These are phyloP conservation scores for Spatula clypeata DNA, from an alignment of 2,797 vertebrate genomes.

Conservation along the genomic window DNA sequence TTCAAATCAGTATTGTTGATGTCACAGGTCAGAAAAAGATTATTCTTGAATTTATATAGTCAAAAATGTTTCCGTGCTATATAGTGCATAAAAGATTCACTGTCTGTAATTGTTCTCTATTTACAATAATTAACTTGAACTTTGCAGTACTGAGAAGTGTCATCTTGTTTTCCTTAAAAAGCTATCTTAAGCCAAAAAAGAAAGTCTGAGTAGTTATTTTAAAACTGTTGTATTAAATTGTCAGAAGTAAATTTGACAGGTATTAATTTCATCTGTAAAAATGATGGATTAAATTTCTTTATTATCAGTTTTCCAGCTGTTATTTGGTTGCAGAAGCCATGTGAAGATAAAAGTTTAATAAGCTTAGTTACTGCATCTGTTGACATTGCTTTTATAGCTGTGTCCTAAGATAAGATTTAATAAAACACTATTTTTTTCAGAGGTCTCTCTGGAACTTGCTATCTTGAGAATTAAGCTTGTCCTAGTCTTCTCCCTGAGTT, in stretches of 20 bases:
- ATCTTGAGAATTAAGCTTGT: constrained; percentile 28
- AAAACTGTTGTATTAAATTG: constrained; percentile 86
- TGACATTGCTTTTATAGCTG: constrained; percentile 78
- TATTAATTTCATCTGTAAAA: constrained; percentile 90
- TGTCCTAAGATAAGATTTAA: constrained; percentile 85
- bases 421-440: constrained; percentile 83
- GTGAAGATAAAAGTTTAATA: constrained; percentile 87
- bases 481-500: neutral
- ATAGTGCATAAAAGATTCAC: neutral
- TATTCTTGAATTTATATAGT: neutral
- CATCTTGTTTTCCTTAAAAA: constrained; percentile 52
- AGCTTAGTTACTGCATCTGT: constrained; percentile 82
- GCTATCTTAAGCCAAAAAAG: constrained; percentile 48
- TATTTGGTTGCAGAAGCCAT: constrained; percentile 78
- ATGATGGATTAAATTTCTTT: constrained; percentile 90
- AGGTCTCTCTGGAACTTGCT: constrained; percentile 68
- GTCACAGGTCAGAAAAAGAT: neutral
- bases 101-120: neutral
- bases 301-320: constrained; percentile 82
- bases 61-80: neutral
- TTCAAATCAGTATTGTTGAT: neutral
- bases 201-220: constrained; percentile 61
- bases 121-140: constrained; percentile 42
- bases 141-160: constrained; percentile 1
- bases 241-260: constrained; percentile 87